A percentile compares a stretch with the other conserved stretches of the same genome.
Conservation (phyloP, 2,113 vertebrate genomes). For the Chloropsis cyanopogon region DNA sequence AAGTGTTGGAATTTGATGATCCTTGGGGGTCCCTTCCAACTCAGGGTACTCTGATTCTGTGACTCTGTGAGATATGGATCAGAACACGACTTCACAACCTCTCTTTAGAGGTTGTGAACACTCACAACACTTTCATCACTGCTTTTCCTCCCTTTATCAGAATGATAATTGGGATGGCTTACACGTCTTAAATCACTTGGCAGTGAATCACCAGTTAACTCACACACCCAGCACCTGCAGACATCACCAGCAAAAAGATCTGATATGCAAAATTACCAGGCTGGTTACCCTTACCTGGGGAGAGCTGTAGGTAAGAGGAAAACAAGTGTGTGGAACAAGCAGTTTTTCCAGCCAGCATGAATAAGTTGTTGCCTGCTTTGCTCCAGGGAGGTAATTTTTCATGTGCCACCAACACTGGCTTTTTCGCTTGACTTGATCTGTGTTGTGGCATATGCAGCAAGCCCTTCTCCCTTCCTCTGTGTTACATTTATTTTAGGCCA, state of each 20-base stretch:
- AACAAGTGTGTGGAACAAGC: background rate
- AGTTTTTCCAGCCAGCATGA: constrained; percentile 19
- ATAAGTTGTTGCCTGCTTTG: constrained; percentile 2
- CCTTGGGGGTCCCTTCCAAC: background rate
- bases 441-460: constrained; percentile 60
- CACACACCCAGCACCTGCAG: background rate
- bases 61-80: background rate
- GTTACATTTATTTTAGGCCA: background rate
- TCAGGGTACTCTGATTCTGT: background rate
- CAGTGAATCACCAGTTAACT: background rate
- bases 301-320: background rate
- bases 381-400: constrained; percentile 62
- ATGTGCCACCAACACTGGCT: constrained; percentile 63
- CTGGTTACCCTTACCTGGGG: background rate
- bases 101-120: background rate
- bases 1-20: background rate
- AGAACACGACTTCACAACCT: background rate
- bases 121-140: background rate
- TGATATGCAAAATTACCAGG: background rate
- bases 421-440: constrained; percentile 49
- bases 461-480: background rate
- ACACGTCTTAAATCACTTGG: background rate
- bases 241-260: background rate
- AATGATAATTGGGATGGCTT: background rate
- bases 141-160: background rate